phyloP scores from a whole-genome alignment of 2,797 vertebrate genomes.

The Orestias chungarensis region DNA sequence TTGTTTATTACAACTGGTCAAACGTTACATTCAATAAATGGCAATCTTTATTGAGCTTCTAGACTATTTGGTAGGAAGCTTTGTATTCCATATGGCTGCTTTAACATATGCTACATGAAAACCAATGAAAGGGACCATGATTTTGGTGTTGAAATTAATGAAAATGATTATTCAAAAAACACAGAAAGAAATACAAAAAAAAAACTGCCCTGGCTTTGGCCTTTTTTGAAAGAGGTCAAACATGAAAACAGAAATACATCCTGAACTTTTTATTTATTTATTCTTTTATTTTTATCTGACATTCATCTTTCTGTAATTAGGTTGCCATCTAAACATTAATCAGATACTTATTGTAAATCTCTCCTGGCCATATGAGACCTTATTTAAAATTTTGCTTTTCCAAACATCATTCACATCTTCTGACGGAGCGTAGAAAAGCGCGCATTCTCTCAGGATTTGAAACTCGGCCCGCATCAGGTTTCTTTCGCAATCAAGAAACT shows the following conservation, averaged over 20 bases:
- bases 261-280: too few species aligned
- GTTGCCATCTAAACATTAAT: not conserved
- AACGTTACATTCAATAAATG: not conserved
- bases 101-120: not conserved
- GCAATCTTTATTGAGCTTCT: not conserved
- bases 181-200: too few species aligned
- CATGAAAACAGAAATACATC: not conserved
- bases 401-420: not conserved
- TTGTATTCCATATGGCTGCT: not conserved
- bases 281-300: too few species aligned
- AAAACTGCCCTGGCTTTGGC: not conserved
- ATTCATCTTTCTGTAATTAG: not conserved
- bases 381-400: not conserved
- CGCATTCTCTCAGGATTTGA: constrained; percentile 9
- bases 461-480: constrained; percentile 13
- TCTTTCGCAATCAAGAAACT: constrained; percentile 21
- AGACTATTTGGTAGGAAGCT: not conserved
- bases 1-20: not conserved
- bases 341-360: not conserved
- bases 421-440: constrained; percentile 1
- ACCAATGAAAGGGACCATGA: not conserved
- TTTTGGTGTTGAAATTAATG: not conserved
- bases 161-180: too few species aligned
- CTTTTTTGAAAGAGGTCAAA: not conserved
- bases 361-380: not conserved